These are phyloP conservation scores for Erebia palarica DNA, from an alignment of 2,888 invertebrate genomes.

Conservation along the genomic window DNA sequence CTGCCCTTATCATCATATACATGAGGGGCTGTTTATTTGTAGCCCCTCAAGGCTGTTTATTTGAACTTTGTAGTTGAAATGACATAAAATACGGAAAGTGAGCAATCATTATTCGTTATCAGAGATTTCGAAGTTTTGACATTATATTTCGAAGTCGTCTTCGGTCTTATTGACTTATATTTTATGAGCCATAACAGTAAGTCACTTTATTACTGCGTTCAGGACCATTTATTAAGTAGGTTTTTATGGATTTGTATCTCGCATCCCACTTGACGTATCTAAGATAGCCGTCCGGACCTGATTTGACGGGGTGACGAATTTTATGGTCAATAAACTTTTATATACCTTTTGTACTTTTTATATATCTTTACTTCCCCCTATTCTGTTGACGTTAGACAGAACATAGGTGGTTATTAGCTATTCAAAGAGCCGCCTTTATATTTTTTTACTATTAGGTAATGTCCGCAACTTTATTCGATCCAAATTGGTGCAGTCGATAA, in stretches of 20 bases:
- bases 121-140: slow-evolving; percentile 8
- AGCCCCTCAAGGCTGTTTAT: slow-evolving; percentile 4
- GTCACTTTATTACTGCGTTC: slow-evolving; percentile 30
- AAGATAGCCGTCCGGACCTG: slow-evolving; percentile 47
- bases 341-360: slow-evolving; percentile 28
- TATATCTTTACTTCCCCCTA: slow-evolving; percentile 43
- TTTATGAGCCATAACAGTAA: slow-evolving; percentile 31
- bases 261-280: slow-evolving; percentile 44
- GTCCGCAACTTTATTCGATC: no score
- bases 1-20: neutral
- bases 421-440: neutral
- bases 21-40: slow-evolving; percentile 6
- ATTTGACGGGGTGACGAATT: slow-evolving; percentile 54
- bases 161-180: slow-evolving; percentile 21
- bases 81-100: neutral
- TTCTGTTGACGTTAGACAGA: slow-evolving; percentile 29
- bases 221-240: slow-evolving; percentile 33
- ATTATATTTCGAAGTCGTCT: slow-evolving; percentile 15
- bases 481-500: no score
- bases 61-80: neutral
- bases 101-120: slow-evolving; percentile 12
- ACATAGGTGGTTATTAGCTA: slow-evolving; percentile 3
- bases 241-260: slow-evolving; percentile 43
- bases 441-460: neutral
- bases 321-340: slow-evolving; percentile 59